Evolutionary conservation across 2,888 invertebrate genomes (phyloP), one percentile per base, ranked within the genome.

Genomic region (Nesidiocoris tenuis): DNA sequence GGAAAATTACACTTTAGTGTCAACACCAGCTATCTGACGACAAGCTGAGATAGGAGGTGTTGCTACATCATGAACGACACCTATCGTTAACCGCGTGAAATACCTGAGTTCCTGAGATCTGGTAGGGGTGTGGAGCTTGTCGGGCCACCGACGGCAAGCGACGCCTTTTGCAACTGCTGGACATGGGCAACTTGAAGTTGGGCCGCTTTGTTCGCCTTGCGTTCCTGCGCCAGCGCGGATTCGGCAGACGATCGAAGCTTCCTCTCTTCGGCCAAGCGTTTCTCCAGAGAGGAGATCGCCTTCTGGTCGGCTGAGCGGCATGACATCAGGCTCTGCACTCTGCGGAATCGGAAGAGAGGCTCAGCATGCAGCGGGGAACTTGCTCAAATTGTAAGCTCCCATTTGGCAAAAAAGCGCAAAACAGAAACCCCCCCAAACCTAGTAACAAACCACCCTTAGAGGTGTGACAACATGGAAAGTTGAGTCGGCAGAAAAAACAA

Each of bases 201-300:
- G 9, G 84, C 78, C 80, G 86, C 79, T 82, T 86, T 86, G 79
- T 87, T 91, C 78, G 88, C 89, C 82, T 92, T 91, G 80, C 91
- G 87, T 70, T 75, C 75, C 61, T 75, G 75, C 61, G 75, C 75
- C 65, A 94, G 84, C 82, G 92, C 93, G 67, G 89, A 87, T 82
- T 95, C 94, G 39, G 89, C 85, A 23, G 89, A 88, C 70, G 89
- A 86, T 80, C 94, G 89, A 81, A 90, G 88, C 80, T 95, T 90
- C 66, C 94, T 86, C 85, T 97, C 96, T 79, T 96, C 97, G 61
- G 89, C 89, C 79, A 97, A 86, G 79, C 93, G 90, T 80, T 79
- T 79, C 96, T 97, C 81, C 91, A 87, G 80, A 84, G 87, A 82
- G 57, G 88, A 87, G 80, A 95, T 86, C 80, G 90, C 89, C 82